Evolutionary conservation across 2,888 invertebrate genomes (phyloP).

Genomic region (Leptopilina syphax): DNA sequence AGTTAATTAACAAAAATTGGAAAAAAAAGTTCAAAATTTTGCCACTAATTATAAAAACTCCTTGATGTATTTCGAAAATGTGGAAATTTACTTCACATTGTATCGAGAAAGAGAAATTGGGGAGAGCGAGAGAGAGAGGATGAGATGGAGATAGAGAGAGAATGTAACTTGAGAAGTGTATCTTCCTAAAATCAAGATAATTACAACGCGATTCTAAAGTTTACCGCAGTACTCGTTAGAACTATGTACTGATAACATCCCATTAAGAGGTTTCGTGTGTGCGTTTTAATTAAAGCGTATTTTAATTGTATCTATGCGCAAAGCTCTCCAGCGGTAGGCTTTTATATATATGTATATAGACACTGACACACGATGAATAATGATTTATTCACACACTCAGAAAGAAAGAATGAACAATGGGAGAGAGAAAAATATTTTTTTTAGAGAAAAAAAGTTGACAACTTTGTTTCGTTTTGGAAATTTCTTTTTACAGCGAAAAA

Average conservation of each 20-base stretch:
- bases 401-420: no score
- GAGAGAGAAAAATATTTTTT: no score
- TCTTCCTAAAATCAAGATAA: conserved; percentile 29
- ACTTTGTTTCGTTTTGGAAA: no score
- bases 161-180: conserved; percentile 21
- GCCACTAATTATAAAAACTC: neutral
- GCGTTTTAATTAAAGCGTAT: conserved; percentile 68
- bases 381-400: neutral
- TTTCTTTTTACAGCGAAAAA: no score
- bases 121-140: neutral
- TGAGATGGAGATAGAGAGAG: no score
- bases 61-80: conserved; percentile 8
- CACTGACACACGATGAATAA: neutral
- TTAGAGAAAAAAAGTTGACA: no score
- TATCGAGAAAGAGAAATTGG: neutral
- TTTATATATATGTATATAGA: neutral
- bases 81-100: conserved; percentile 20
- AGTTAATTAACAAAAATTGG: neutral
- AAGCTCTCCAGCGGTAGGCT: neutral
- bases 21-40: no score
- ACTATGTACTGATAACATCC: conserved; percentile 69
- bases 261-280: conserved; percentile 70
- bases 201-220: conserved; percentile 14
- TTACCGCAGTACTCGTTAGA: conserved; percentile 65
- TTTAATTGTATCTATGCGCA: conserved; percentile 67